These are phyloP conservation scores for Liparis tanakae DNA, from an alignment of 2,797 vertebrate species.

Conservation along the genomic window DNA sequence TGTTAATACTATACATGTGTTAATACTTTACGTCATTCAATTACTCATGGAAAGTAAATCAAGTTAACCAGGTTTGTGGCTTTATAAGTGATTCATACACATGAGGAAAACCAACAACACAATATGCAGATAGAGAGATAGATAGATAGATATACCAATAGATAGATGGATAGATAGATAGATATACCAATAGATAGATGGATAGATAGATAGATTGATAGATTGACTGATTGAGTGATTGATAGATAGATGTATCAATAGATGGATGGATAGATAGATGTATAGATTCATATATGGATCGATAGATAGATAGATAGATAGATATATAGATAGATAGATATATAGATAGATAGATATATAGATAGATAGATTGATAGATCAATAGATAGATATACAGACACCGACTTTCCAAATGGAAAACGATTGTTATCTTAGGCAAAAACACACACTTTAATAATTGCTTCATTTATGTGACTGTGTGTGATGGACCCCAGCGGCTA, in stretches of 20 bases:
- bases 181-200: not conserved
- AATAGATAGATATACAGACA: not conserved
- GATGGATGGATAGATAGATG: no score
- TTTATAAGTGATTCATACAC: not conserved
- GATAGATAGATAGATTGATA: not conserved
- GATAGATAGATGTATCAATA: not conserved
- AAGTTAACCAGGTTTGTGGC: not conserved
- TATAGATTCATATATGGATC: not conserved
- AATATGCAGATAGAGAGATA: not conserved
- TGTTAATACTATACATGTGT: not conserved
- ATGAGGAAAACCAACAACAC: not conserved
- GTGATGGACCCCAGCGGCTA: constrained; percentile 50
- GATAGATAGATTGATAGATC: no score
- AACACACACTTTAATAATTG: constrained; percentile 30
- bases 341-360: no score
- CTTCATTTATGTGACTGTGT: constrained; percentile 24
- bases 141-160: not conserved
- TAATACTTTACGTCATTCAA: not conserved
- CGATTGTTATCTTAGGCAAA: constrained; percentile 19
- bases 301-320: not conserved
- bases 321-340: no score
- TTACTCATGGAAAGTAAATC: not conserved
- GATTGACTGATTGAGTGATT: not conserved
- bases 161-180: not conserved
- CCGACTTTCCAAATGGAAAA: constrained; percentile 6